Base-by-base conservation (phyloP, 2,113 vertebrate species). In the Dissostichus mawsoni region DNA sequence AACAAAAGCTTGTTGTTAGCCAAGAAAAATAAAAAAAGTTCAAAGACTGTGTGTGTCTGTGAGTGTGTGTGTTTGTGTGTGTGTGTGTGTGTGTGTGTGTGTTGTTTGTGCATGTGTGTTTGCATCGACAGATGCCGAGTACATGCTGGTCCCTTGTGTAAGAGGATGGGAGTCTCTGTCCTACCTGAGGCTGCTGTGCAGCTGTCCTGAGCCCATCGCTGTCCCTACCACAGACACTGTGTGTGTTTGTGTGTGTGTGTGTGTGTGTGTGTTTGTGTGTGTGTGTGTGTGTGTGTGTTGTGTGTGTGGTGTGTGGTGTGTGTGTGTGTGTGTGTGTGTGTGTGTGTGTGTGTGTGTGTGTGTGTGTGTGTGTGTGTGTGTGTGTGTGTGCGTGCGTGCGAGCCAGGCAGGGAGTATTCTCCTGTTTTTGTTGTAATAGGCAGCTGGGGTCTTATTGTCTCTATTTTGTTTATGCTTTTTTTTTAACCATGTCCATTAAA, bases 171-270 rank as follows among this genome's bases (percentile, higher is more conserved):
- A 89, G 91, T 76, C 73, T 88, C 75, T 87, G 78, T 91, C 91
- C 94, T 94, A 95, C 95, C 94, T 94, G 94, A 91, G 95, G 95
- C 94, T 91, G 88, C 88, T 80, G 92, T 92, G 86, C 94, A 95
- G 92, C 91, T 95, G 94, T 95, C 93, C 93, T 85, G 89, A 89
- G 90, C 87, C 80, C 76, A 92, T 88, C 80, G 51, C 78, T 88
- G 88, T 92, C 92, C 91, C 88, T 70, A 45, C 52, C 65, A 85
- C 84, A 85, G 76, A 87, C 74, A 83, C 69, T 0, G 52, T 11
- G 75, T 13, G 13, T 55, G 63, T 69, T 57, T 51, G 64, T 72
- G 48, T 45, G 56, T 58, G 66, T 57, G 59, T 16, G 68, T 52
- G 79, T 80, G 66, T 59, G 45, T 51, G 68, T 74, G 76, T 64